Evolutionary conservation across 2,888 invertebrate species (phyloP), one percentile per base, ranked within the genome.

Genomic region (Merodon equestris): DNA sequence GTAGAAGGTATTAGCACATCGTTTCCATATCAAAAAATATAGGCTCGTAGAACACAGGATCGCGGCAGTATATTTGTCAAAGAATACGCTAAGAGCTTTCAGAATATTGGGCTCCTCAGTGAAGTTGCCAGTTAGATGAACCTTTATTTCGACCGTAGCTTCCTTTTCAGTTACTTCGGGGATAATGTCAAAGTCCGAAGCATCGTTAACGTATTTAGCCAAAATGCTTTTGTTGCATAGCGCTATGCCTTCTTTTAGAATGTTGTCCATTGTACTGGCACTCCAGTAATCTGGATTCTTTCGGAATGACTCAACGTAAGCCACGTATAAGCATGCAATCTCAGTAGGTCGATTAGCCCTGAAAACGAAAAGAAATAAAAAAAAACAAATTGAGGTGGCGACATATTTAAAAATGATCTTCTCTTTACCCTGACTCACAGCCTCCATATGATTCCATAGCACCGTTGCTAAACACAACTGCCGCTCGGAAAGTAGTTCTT

Each of bases 1-100:
- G 75, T 92, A 92, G 84, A 88, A 93, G 0, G 85, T 83, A 12
- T 85, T 84, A 75, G 91, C 90, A 53, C 91, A 89, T 53, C 89
- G 90, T 82, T 91, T 92, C 93, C 87, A 87, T 53, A 88, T 87
- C 14, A 88, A 47, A 13, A 89, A 66, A 44, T 82, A 86, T 7
- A 86, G 71, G 15, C 85, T 84, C 1, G 83, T 81, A 0, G 86
- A 84, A 0, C 82, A 81, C 13, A 88, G 82, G 1, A 88, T 83
- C 50, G 85, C 85, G 15, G 86, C 84, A 42, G 84, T 83, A 42
- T 83, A 86, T 40, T 85, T 84, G 0, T 83, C 81, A 17, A 88
- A 88, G 72, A 83, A 87, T 2, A 86, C 50, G 3, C 84, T 82
- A 0, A 88, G 73, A 0, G 85, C 84, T 58, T 87, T 86, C 7